These are phyloP conservation scores for Anisognathus igniventris DNA, from an alignment of 2,797 vertebrate species.

Conservation along the genomic window DNA sequence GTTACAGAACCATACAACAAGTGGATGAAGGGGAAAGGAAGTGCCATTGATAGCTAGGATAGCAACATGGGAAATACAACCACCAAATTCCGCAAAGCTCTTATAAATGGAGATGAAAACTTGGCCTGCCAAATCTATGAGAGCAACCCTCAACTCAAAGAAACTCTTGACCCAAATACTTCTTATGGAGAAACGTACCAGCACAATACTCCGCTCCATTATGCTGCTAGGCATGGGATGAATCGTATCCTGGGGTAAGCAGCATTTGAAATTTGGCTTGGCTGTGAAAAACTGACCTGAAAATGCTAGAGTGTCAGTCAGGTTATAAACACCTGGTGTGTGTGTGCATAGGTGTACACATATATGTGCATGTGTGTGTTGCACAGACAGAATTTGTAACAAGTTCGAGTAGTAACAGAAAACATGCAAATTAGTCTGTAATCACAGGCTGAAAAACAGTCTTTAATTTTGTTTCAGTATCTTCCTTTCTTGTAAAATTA, in stretches of 20 bases:
- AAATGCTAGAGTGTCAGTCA: not conserved
- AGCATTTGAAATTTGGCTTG: not conserved
- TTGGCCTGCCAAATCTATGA: conserved; percentile 96
- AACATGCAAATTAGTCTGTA: not conserved
- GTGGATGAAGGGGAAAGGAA: conserved; percentile 75
- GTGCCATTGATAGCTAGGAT: conserved; percentile 58
- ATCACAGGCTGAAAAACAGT: not conserved
- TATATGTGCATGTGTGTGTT: not conserved
- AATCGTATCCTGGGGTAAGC: conserved; percentile 92
- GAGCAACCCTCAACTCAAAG: conserved; percentile 95
- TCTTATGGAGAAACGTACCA: conserved; percentile 98
- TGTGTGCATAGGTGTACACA: not conserved
- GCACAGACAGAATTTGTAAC: not conserved
- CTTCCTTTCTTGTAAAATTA: not conserved
- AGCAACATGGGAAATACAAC: conserved; percentile 95
- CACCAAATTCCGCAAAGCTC: conserved; percentile 97
- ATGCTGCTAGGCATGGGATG: conserved; percentile 95
- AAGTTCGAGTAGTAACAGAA: not conserved
- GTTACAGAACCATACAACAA: conserved; percentile 70
- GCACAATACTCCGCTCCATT: conserved; percentile 97
- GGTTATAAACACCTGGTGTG: not conserved
- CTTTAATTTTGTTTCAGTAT: not conserved
- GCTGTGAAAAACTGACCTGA: not conserved
- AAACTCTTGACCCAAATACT: conserved; percentile 95
- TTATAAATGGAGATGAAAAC: conserved; percentile 94